phyloP scores from a whole-genome alignment of 2,888 invertebrate genomes.

The Idaea aversata region DNA sequence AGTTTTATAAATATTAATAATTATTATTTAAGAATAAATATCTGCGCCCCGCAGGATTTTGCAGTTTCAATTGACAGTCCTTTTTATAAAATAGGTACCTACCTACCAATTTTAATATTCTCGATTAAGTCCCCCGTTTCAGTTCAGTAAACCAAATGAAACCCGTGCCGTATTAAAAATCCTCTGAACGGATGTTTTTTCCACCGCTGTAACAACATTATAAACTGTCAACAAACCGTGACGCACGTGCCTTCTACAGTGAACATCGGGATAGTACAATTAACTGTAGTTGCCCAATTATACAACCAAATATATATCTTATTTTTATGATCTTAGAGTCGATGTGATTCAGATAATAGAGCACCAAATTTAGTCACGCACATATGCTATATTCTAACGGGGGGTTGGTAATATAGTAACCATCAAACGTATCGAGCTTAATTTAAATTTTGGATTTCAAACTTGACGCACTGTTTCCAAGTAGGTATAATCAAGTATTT shows the following conservation, averaged over 20 bases:
- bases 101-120: slow-evolving; percentile 4
- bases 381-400: slow-evolving; percentile 59
- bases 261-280: slow-evolving; percentile 25
- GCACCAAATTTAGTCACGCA: slow-evolving; percentile 55
- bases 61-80: neutral
- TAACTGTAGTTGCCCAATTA: slow-evolving; percentile 29
- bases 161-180: slow-evolving; percentile 29
- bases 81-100: neutral
- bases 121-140: slow-evolving; percentile 3
- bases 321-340: slow-evolving; percentile 6
- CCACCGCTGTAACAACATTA: slow-evolving; percentile 51
- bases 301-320: slow-evolving; percentile 15
- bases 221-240: slow-evolving; percentile 41
- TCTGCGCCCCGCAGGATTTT: too few relatives aligned
- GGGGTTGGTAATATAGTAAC: slow-evolving; percentile 48
- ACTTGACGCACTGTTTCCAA: slow-evolving; percentile 40
- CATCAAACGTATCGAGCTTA: slow-evolving; percentile 42
- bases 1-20: too few relatives aligned
- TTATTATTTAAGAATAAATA: too few relatives aligned
- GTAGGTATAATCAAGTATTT: slow-evolving; percentile 21
- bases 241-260: slow-evolving; percentile 51
- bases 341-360: slow-evolving; percentile 16
- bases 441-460: slow-evolving; percentile 48
- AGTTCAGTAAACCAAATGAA: slow-evolving; percentile 24
- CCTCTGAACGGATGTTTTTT: slow-evolving; percentile 49